These are phyloP conservation scores for Gracilinanus agilis DNA, from an alignment of 2,113 vertebrate species.

Conservation along the genomic window DNA sequence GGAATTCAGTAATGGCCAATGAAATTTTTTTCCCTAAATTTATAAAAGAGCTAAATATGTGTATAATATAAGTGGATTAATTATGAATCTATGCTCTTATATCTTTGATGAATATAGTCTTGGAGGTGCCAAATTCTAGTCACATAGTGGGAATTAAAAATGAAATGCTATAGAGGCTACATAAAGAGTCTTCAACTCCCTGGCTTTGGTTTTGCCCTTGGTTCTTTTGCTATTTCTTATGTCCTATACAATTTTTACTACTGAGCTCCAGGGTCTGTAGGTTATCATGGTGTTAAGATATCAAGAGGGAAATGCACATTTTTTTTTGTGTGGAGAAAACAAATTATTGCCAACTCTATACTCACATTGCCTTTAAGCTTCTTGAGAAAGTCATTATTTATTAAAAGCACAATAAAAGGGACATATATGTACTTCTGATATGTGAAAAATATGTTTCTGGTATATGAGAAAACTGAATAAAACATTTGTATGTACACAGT, in stretches of 20 bases:
- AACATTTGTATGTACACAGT: slow-evolving; percentile 71
- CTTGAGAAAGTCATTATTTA: slow-evolving; percentile 66
- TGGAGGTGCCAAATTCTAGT: slow-evolving; percentile 31
- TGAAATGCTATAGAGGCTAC: slow-evolving; percentile 30
- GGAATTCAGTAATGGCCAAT: slow-evolving; percentile 62
- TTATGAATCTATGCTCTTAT: slow-evolving; percentile 59
- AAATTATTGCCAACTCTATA: slow-evolving; percentile 13
- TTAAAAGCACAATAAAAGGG: slow-evolving; percentile 57
- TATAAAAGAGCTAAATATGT: slow-evolving; percentile 69
- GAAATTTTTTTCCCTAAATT: slow-evolving; percentile 68
- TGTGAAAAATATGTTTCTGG: slow-evolving; percentile 13
- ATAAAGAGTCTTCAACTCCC: not conserved
- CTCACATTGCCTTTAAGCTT: slow-evolving; percentile 24
- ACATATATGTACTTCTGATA: not conserved
- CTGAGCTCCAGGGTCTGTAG: not conserved
- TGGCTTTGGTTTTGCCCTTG: not conserved
- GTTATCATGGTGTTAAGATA: not conserved
- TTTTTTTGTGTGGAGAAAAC: not conserved
- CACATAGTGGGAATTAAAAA: slow-evolving; percentile 37
- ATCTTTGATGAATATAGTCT: slow-evolving; percentile 44
- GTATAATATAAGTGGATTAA: slow-evolving; percentile 49
- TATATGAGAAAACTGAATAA: slow-evolving; percentile 61
- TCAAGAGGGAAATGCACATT: not conserved
- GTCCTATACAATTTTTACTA: slow-evolving; percentile 23
- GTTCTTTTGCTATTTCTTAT: slow-evolving; percentile 15